A percentile compares a stretch with the other conserved stretches of the same genome.
These are phyloP conservation scores for Spodoptera frugiperda DNA, from an alignment of 1,140 invertebrate species.

Conservation along the genomic window DNA sequence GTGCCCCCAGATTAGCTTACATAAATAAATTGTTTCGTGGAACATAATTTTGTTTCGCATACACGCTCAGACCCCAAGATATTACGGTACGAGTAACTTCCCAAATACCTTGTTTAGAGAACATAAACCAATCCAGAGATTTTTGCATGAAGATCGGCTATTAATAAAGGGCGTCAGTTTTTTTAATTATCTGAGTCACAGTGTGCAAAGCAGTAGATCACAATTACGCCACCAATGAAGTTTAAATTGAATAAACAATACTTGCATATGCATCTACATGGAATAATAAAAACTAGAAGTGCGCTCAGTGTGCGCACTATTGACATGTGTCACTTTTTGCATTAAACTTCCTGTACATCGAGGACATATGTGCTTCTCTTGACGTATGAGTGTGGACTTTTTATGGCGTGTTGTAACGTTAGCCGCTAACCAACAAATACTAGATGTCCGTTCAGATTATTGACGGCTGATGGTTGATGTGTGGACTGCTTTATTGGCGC, in stretches of 20 bases:
- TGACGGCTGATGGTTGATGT: background rate
- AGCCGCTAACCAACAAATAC: background rate
- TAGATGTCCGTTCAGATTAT: background rate
- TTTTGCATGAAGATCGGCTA: too few relatives aligned
- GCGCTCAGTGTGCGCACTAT: background rate
- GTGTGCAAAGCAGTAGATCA: too few relatives aligned
- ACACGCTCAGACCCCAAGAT: too few relatives aligned
- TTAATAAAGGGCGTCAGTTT: too few relatives aligned
- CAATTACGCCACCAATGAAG: too few relatives aligned
- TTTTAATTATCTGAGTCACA: too few relatives aligned
- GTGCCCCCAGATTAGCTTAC: too few relatives aligned
- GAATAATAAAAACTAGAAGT: background rate
- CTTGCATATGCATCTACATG: background rate
- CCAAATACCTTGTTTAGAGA: too few relatives aligned
- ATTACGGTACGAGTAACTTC: too few relatives aligned
- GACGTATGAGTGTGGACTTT: constrained; percentile 8
- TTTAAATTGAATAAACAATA: background rate
- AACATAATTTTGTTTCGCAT: too few relatives aligned
- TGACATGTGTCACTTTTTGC: constrained; percentile 30
- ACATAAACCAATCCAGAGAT: too few relatives aligned
- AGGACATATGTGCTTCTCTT: constrained; percentile 21
- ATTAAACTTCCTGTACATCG: constrained; percentile 15
- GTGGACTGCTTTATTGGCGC: background rate
- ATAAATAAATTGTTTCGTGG: too few relatives aligned
- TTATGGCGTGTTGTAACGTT: background rate